These are phyloP conservation scores for Hylaeus volcanicus DNA, from an alignment of 1,140 invertebrate species.

Conservation along the genomic window DNA sequence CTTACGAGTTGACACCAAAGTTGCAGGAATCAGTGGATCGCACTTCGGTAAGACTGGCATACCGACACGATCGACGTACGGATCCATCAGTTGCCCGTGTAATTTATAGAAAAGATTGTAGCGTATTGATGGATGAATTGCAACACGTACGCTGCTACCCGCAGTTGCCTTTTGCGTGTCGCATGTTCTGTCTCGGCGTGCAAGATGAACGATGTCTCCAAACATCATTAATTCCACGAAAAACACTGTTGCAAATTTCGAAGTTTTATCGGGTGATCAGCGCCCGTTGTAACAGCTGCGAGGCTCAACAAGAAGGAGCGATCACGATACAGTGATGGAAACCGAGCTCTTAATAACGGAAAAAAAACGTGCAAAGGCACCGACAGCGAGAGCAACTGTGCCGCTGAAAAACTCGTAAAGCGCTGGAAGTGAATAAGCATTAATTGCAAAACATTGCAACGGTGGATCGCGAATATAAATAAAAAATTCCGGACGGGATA, in stretches of 20 bases:
- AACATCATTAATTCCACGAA: conserved; percentile 18
- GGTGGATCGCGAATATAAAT: too few relatives aligned
- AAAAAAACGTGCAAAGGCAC: not conserved
- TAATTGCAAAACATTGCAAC: too few relatives aligned
- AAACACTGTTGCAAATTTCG: conserved; percentile 25
- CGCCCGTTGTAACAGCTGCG: conserved; percentile 42
- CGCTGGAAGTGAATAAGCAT: too few relatives aligned
- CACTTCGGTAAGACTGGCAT: too few relatives aligned
- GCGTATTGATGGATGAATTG: too few relatives aligned
- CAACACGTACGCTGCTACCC: not conserved
- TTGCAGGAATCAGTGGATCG: too few relatives aligned
- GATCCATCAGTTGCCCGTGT: too few relatives aligned
- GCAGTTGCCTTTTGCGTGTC: not conserved
- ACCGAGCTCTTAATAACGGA: conserved; percentile 10
- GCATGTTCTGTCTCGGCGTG: not conserved
- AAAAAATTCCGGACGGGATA: too few relatives aligned
- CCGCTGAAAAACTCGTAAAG: not conserved
- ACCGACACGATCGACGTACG: too few relatives aligned
- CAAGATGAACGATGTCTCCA: not conserved
- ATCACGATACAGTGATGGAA: not conserved
- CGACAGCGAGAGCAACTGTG: not conserved
- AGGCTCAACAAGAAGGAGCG: conserved; percentile 20
- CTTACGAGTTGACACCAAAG: too few relatives aligned
- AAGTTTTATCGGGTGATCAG: conserved; percentile 50
- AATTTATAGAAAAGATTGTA: too few relatives aligned